Evolutionary conservation across 2,797 vertebrate species (phyloP).

Genomic region (Schizothorax lantsangensis): DNA sequence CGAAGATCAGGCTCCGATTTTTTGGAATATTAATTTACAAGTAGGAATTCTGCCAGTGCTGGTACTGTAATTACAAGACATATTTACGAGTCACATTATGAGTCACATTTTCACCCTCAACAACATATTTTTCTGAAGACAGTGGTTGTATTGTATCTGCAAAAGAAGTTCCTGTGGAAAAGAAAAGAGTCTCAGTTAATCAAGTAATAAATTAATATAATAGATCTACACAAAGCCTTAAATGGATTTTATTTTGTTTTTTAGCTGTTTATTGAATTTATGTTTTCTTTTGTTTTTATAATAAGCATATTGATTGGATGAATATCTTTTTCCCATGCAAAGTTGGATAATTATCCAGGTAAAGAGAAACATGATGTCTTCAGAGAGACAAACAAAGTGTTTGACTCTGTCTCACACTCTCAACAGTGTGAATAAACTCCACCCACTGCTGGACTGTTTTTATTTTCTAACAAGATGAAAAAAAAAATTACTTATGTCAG

Average conservation of each 20-base stretch:
- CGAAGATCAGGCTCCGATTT: not conserved
- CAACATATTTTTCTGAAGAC: not conserved
- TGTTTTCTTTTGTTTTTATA: not conserved
- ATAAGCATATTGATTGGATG: not conserved
- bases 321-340: not conserved
- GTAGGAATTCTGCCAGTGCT: not conserved
- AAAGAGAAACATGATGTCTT: not conserved
- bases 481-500: slow-evolving; percentile 2
- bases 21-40: not conserved
- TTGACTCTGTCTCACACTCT: not conserved
- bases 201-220: not conserved
- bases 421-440: not conserved
- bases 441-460: not conserved
- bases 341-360: not conserved
- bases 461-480: not conserved
- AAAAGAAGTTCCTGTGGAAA: not conserved
- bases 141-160: not conserved
- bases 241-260: too few relatives aligned
- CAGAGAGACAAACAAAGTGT: not conserved
- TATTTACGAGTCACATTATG: too few relatives aligned
- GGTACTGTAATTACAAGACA: slow-evolving; percentile 13
- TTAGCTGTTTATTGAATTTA: too few relatives aligned
- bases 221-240: not conserved
- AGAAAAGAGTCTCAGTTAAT: not conserved
- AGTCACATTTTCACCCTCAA: slow-evolving; percentile 17